Percentiles rank a stretch among this genome's conserved stretches.
Conservation (phyloP, 2,888 invertebrate species). For the Epinotia ramella region DNA sequence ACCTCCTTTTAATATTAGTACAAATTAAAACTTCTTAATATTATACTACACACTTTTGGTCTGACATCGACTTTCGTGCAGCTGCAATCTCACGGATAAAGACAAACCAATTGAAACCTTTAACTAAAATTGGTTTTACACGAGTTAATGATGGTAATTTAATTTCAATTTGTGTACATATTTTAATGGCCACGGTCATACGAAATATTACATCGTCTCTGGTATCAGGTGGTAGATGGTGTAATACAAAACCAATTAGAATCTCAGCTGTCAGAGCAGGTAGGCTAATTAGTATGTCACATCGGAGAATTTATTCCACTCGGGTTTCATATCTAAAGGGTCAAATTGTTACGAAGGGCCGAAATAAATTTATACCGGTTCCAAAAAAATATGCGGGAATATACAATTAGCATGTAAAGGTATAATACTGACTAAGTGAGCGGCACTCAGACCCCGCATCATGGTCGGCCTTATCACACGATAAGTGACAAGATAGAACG, state of each 20-base stretch:
- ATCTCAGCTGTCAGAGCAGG: slow-evolving; percentile 27
- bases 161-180: slow-evolving; percentile 2
- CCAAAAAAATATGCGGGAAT: neutral
- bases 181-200: neutral
- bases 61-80: no score
- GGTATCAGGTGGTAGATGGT: slow-evolving; percentile 23
- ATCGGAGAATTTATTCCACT: slow-evolving; percentile 31
- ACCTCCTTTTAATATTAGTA: no score
- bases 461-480: no score
- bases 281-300: slow-evolving; percentile 36
- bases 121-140: no score
- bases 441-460: no score
- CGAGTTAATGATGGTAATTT: neutral
- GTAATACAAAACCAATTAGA: slow-evolving; percentile 43
- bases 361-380: slow-evolving; percentile 3
- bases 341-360: slow-evolving; percentile 4
- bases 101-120: no score
- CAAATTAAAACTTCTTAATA: no score
- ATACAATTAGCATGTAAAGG: no score
- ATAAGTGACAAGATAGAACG: no score
- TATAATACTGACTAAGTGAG: no score
- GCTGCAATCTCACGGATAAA: no score
- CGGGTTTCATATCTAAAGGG: slow-evolving; percentile 7
- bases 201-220: slow-evolving; percentile 26
- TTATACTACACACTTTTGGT: no score